Conservation (phyloP, 1,140 invertebrate genomes). For the Mercenaria mercenaria region DNA sequence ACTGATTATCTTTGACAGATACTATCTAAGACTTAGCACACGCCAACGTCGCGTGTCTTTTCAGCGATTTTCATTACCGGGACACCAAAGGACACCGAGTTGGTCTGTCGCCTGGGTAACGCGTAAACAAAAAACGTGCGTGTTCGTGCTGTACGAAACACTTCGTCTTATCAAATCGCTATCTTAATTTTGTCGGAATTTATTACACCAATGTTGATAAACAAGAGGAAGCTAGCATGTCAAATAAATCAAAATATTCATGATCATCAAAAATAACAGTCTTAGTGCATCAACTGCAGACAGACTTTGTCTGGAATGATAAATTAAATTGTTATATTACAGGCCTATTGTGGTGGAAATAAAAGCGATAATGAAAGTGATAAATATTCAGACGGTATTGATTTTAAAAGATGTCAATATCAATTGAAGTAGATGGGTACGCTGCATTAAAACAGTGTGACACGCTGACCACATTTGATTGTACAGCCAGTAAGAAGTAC, state of each 20-base stretch:
- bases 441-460: too few species aligned
- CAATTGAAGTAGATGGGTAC: too few species aligned
- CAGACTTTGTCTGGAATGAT: not conserved
- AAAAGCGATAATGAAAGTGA: too few species aligned
- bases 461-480: too few species aligned
- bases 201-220: not conserved
- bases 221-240: not conserved
- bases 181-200: conserved; percentile 3
- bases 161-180: not conserved
- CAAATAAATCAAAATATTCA: conserved; percentile 17
- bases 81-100: not conserved
- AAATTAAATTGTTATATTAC: not conserved
- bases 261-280: not conserved
- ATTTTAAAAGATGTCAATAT: too few species aligned
- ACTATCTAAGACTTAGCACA: not conserved
- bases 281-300: too few species aligned
- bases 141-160: not conserved
- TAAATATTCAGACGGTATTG: too few species aligned
- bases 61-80: not conserved
- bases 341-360: not conserved
- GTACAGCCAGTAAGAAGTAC: too few species aligned
- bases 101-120: not conserved
- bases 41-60: not conserved
- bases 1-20: not conserved
- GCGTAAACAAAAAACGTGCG: conserved; percentile 9